Evolutionary conservation across 64 coral and sea anemone genomes (phyloP).

Genomic region (Stylophora pistillata): DNA sequence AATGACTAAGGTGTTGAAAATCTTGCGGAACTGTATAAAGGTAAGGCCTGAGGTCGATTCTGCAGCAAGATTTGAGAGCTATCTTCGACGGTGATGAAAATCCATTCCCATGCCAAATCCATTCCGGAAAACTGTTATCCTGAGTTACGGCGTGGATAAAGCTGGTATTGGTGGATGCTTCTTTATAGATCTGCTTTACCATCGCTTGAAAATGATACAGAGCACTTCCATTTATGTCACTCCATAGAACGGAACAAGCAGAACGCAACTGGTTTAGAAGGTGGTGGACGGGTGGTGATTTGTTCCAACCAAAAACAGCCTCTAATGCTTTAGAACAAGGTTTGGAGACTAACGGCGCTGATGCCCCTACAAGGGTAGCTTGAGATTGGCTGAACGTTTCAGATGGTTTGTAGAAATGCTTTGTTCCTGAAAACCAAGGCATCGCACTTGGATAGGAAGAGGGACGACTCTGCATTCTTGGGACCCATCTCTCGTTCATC

Average conservation of each 20-base stretch:
- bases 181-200: slow-evolving; percentile 64
- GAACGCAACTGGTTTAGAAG: slow-evolving; percentile 54
- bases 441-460: slow-evolving; percentile 24
- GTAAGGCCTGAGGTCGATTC: slow-evolving; percentile 65
- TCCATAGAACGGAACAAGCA: slow-evolving; percentile 6
- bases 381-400: slow-evolving; percentile 26
- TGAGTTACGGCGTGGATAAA: neutral
- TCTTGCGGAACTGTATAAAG: slow-evolving; percentile 55
- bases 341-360: slow-evolving; percentile 46
- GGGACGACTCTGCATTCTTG: slow-evolving; percentile 6
- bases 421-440: slow-evolving; percentile 30
- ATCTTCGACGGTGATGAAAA: slow-evolving; percentile 56
- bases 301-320: slow-evolving; percentile 61
- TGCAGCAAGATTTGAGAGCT: slow-evolving; percentile 22
- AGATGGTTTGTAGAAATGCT: slow-evolving; percentile 7
- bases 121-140: slow-evolving; percentile 37
- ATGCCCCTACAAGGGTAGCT: slow-evolving; percentile 55
- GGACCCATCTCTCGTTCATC: slow-evolving; percentile 33
- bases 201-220: slow-evolving; percentile 45
- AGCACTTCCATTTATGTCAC: neutral
- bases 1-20: slow-evolving; percentile 1
- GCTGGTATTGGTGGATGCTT: neutral
- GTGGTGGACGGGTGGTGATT: slow-evolving; percentile 28
- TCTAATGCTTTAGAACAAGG: neutral
- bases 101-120: slow-evolving; percentile 83